A percentile compares a stretch with the other conserved stretches of the same genome.
Conservation (phyloP, 2,888 invertebrate genomes). For the Hirudinaria manillensis region DNA sequence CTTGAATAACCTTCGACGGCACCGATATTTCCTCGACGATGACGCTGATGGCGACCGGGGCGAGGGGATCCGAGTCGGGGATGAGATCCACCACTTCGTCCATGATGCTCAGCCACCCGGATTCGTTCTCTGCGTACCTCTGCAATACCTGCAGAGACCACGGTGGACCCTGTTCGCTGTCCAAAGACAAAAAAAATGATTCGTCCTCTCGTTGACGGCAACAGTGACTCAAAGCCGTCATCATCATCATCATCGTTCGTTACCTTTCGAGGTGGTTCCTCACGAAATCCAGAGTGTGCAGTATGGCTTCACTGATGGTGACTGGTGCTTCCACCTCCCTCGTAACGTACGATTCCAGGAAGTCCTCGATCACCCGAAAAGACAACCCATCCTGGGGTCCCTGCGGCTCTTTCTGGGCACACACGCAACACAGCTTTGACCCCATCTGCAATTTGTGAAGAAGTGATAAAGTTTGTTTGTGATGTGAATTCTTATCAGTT, state of each 20-base stretch:
- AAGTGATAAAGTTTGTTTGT: no score
- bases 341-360: neutral
- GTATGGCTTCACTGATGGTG: constrained; percentile 7
- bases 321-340: neutral
- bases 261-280: constrained; percentile 13
- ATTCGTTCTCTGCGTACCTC: constrained; percentile 64
- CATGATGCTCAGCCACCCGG: constrained; percentile 80
- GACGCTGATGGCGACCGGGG: constrained; percentile 81
- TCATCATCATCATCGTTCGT: neutral
- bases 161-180: constrained; percentile 78
- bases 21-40: constrained; percentile 84
- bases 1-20: constrained; percentile 69
- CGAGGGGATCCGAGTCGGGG: constrained; percentile 71
- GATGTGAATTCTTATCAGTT: no score
- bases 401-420: neutral
- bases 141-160: constrained; percentile 74
- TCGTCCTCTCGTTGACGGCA: neutral
- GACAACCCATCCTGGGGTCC: neutral
- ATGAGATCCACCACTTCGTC: constrained; percentile 74
- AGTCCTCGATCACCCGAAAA: neutral
- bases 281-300: neutral
- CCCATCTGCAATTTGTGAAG: neutral
- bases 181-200: constrained; percentile 19
- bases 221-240: no score
- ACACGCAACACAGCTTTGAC: constrained; percentile 1